Evolutionary conservation across 1,140 invertebrate species (phyloP).

Genomic region (Mizuhopecten yessoensis): DNA sequence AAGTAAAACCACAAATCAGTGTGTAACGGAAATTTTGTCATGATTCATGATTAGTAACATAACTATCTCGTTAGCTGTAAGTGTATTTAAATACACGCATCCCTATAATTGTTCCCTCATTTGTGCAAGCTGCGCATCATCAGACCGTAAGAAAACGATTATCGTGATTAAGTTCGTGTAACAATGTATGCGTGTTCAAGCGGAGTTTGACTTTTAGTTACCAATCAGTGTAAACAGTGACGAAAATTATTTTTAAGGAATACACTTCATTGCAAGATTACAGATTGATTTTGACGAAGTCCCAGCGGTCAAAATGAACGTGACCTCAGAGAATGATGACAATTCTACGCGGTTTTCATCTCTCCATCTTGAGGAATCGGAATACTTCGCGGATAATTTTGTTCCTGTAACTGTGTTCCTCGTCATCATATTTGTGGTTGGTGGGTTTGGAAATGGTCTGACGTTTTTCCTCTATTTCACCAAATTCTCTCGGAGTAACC

Average conservation of each 20-base stretch:
- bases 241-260: too few species aligned
- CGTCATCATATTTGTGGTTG: not conserved
- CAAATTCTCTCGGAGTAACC: not conserved
- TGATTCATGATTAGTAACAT: not conserved
- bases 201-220: too few species aligned
- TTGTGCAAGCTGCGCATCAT: too few species aligned
- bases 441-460: not conserved
- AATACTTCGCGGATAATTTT: not conserved
- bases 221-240: too few species aligned
- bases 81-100: not conserved
- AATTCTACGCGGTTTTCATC: not conserved
- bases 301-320: not conserved
- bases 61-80: not conserved
- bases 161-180: too few species aligned
- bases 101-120: too few species aligned
- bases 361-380: not conserved
- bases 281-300: not conserved
- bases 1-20: not conserved
- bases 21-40: not conserved
- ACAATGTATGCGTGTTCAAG: too few species aligned
- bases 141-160: too few species aligned
- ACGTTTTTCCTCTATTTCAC: not conserved
- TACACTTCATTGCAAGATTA: too few species aligned
- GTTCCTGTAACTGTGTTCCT: not conserved
- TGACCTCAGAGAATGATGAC: not conserved